Evolutionary conservation across 2,888 invertebrate species (phyloP), one percentile per base, ranked within the genome.

Genomic region (Dolichopus griseipennis): DNA sequence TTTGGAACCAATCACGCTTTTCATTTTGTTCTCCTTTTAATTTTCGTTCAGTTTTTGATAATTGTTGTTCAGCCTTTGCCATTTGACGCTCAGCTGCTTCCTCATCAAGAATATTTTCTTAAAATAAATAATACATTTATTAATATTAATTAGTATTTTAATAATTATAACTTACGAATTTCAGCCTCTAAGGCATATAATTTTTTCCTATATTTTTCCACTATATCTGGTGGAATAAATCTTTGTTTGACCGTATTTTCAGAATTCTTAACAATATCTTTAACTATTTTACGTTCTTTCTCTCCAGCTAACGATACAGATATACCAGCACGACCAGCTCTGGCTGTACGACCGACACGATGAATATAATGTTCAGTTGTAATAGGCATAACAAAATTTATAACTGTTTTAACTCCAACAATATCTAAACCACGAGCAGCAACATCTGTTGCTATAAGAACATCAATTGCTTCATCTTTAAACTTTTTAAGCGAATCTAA

Each of bases 341-440:
- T 86, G 0, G 98, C 98, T 1, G 98, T 99, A 75, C 98, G 85
- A 61, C 98, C 98, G 10, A 98, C 87, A 79, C 91, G 86, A 82
- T 99, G 99, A 75, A 99, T 95, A 76, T 99, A 99, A 80, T 97
- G 97, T 76, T 97, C 95, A 22, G 97, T 80, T 0, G 95, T 93
- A 64, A 92, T 90, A 0, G 98, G 98, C 89, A 98, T 90, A 0
- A 94, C 91, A 82, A 95, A 97, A 83, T 99, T 99, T 64, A 99
- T 89, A 7, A 97, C 97, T 18, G 97, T 97, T 83, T 94, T 93
- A 0, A 98, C 96, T 10, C 95, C 96, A n/a, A 92, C 90, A 74
- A 98, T 98, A 82, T 98, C 98, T 65, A 98, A 84, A 75, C 99
- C 83, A 76, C 96, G 84, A 7, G 96, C 94, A 0, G 96, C 96